Evolutionary conservation across 2,888 invertebrate genomes (phyloP).

Genomic region (Rhabditophanes sp.): DNA sequence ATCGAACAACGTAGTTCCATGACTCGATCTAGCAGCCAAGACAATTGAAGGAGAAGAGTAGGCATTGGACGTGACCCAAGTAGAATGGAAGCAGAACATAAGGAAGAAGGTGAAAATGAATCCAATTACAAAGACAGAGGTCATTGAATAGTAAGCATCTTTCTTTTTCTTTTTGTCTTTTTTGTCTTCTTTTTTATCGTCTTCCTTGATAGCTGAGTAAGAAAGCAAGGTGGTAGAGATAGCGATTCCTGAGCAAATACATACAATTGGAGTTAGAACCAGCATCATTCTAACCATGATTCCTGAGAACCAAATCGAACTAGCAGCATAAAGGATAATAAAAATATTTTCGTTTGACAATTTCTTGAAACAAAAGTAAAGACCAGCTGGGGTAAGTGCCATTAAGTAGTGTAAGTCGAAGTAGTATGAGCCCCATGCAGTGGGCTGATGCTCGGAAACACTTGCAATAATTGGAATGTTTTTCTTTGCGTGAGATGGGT

Average conservation of each 20-base stretch:
- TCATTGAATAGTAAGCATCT: no score
- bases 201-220: conserved; percentile 4
- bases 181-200: conserved; percentile 11
- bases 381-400: conserved; percentile 56
- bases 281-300: conserved; percentile 98
- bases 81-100: conserved; percentile 87
- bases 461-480: conserved; percentile 85
- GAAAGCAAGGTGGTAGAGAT: conserved; percentile 49
- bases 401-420: conserved; percentile 64
- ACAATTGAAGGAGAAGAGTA: conserved; percentile 88
- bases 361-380: conserved; percentile 87
- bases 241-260: conserved; percentile 64
- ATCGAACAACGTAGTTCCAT: conserved; percentile 86
- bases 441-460: conserved; percentile 94
- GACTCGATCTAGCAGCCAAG: conserved; percentile 54
- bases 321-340: conserved; percentile 85
- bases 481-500: conserved; percentile 92
- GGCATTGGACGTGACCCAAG: conserved; percentile 91
- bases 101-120: conserved; percentile 54
- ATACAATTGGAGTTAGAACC: conserved; percentile 93
- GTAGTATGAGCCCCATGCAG: conserved; percentile 93
- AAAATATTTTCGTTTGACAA: conserved; percentile 90
- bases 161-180: conserved; percentile 23
- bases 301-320: conserved; percentile 91
- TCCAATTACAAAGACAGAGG: conserved; percentile 67